Conservation (phyloP, 2,888 invertebrate species). For the Eulithis prunata region DNA sequence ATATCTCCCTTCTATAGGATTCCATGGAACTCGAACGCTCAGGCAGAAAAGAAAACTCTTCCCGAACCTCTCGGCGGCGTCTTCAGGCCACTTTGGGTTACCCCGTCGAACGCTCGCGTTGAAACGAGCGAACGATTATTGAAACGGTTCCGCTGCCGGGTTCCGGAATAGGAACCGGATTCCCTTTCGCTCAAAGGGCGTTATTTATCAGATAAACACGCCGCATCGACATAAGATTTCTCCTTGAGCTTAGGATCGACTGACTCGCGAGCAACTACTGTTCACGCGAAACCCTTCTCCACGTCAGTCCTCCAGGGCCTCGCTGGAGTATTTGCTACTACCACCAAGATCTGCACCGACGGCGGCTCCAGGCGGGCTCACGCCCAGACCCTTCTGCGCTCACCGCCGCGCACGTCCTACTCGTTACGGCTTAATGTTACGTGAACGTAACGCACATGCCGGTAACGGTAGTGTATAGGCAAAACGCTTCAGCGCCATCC, state of each 20-base stretch:
- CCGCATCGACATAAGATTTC: conserved; percentile 46
- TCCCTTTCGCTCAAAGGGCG: no score
- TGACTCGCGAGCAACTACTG: conserved; percentile 84
- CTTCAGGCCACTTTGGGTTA: no score
- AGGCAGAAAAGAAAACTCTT: conserved; percentile 76
- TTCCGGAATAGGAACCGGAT: no score
- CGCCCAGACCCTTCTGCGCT: conserved; percentile 85
- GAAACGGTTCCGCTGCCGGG: no score
- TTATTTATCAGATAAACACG: no score
- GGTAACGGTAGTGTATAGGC: no score
- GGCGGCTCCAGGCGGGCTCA: conserved; percentile 78
- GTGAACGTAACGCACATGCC: no score
- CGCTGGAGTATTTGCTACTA: conserved; percentile 89
- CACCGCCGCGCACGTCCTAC: conserved; percentile 52
- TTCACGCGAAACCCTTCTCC: conserved; percentile 79
- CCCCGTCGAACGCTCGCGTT: no score
- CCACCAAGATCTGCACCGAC: conserved; percentile 87
- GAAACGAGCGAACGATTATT: no score
- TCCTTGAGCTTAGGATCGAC: conserved; percentile 84
- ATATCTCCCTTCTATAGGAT: conserved; percentile 81
- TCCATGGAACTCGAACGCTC: conserved; percentile 77
- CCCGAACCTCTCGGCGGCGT: conserved; percentile 39
- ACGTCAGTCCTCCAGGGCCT: conserved; percentile 85
- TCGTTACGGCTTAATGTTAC: no score
- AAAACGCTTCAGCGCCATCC: conserved; percentile 82